Evolutionary conservation across 2,888 invertebrate genomes (phyloP).

Genomic region (Eurytoma californica): DNA sequence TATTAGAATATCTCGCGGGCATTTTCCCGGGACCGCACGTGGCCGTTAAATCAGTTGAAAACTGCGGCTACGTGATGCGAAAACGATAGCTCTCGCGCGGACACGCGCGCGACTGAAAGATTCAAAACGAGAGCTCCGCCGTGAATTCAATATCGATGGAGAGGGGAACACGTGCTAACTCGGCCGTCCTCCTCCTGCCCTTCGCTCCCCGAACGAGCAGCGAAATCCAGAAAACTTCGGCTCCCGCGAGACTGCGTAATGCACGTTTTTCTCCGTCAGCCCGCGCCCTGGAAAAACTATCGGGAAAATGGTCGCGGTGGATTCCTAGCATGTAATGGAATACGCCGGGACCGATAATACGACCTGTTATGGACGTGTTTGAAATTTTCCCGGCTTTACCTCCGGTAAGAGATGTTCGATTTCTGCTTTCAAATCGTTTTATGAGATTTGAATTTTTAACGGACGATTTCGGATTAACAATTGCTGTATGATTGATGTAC

Average conservation of each 20-base stretch:
- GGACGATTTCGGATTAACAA: no score
- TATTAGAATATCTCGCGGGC: constrained; percentile 45
- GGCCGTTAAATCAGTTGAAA: constrained; percentile 48
- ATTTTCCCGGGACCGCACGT: constrained; percentile 22
- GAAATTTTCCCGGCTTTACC: no score
- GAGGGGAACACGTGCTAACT: constrained; percentile 27
- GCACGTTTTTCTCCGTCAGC: not conserved
- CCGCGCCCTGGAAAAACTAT: constrained; percentile 21
- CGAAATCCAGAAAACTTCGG: constrained; percentile 4
- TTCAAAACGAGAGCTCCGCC: constrained; percentile 28
- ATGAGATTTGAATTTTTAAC: no score
- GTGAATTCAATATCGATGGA: constrained; percentile 45
- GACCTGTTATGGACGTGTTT: constrained; percentile 2
- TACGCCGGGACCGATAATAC: constrained; percentile 11
- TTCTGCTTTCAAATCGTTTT: no score
- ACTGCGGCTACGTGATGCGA: constrained; percentile 46
- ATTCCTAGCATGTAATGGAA: constrained; percentile 7
- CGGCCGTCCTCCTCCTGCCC: not conserved
- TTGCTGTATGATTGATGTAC: no score
- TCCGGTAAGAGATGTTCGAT: no score
- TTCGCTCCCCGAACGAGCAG: not conserved
- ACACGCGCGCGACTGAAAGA: constrained; percentile 7
- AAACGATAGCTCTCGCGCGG: constrained; percentile 36
- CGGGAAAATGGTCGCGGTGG: constrained; percentile 27
- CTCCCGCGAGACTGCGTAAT: not conserved